Evolutionary conservation across 2,797 vertebrate genomes (phyloP), one percentile per base, ranked within the genome.

Genomic region (Ispidina lecontei): DNA sequence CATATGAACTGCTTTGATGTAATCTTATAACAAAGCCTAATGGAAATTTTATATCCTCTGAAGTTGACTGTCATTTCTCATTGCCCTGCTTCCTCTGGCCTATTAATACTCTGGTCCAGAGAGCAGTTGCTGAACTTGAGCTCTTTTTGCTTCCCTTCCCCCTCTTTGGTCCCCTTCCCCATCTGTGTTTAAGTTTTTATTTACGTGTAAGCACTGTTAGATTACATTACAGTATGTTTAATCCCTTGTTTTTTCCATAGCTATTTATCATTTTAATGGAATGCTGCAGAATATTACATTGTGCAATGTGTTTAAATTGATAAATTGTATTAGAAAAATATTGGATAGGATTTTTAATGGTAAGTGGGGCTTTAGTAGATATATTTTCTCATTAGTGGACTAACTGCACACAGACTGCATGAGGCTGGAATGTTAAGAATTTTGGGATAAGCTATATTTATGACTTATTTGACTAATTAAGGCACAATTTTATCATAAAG

Each of bases 181-280:
- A 1, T 71, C 92, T 86, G 2, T 39, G 69, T 72, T 76, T 75
- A n/a, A 90, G 87, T 91, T 95, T 83, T 89, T 96, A 96, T 97
- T 96, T 94, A 93, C 70, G 62, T 88, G 96, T 97, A 96, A 97
- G 87, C 87, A 94, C 89, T 80, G 46, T 93, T 95, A 92, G 71
- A 78, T 93, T 90, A 84, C 89, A 93, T 96, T 94, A 93, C 91
- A 91, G 87, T 91, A 92, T 94, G 90, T 96, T 97, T 97, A 97
- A 97, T 97, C 96, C 96, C 95, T 95, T 96, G 93, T 90, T 91
- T 84, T 86, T 76, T 75, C 49, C 51, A n/a, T 63, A 39, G 88
- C 97, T 96, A 97, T 98, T 97, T 97, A 95, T 98, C 97, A 98
- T 95, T 95, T 97, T 98, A 98, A 98, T 98, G 94, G 97, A 97